These are phyloP conservation scores for Urocitellus parryii DNA, from an alignment of 2,113 vertebrate species.

Conservation along the genomic window DNA sequence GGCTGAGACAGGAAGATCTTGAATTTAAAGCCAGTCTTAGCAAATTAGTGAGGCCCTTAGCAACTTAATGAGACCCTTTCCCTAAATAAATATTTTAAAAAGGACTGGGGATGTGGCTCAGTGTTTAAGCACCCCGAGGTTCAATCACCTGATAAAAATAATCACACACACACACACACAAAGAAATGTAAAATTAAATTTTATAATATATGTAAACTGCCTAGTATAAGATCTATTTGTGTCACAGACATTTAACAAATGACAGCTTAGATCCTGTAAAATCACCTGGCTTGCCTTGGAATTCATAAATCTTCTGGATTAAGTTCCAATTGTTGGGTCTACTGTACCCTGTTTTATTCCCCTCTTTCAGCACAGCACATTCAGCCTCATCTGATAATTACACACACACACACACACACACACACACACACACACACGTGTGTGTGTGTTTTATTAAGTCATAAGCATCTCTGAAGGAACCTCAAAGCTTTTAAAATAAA, in stretches of 20 bases:
- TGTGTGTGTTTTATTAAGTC: slow-evolving; percentile 9
- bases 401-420: too few species aligned
- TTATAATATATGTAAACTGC: not conserved
- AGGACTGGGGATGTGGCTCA: too few species aligned
- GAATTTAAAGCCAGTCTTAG: too few species aligned
- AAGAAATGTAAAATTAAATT: too few species aligned
- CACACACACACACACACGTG: too few species aligned
- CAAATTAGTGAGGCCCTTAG: too few species aligned
- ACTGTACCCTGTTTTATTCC: not conserved
- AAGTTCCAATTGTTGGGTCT: slow-evolving; percentile 13
- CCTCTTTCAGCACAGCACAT: slow-evolving; percentile 53
- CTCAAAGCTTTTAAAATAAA: slow-evolving; percentile 55
- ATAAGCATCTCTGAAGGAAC: not conserved
- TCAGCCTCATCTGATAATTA: not conserved
- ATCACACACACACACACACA: fast-evolving
- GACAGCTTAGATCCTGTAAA: slow-evolving; percentile 31
- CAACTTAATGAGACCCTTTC: too few species aligned
- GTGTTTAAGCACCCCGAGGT: too few species aligned
- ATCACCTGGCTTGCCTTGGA: slow-evolving; percentile 16
- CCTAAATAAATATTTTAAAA: too few species aligned
- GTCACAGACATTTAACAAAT: slow-evolving; percentile 1
- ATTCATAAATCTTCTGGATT: slow-evolving; percentile 30
- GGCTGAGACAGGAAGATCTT: too few species aligned
- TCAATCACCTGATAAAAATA: too few species aligned
- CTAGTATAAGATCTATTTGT: too few species aligned